Evolutionary conservation across 35 echinoderm and acorn worm species (phyloP), one percentile per base, ranked within the genome.

Genomic region (Apostichopus californicus): DNA sequence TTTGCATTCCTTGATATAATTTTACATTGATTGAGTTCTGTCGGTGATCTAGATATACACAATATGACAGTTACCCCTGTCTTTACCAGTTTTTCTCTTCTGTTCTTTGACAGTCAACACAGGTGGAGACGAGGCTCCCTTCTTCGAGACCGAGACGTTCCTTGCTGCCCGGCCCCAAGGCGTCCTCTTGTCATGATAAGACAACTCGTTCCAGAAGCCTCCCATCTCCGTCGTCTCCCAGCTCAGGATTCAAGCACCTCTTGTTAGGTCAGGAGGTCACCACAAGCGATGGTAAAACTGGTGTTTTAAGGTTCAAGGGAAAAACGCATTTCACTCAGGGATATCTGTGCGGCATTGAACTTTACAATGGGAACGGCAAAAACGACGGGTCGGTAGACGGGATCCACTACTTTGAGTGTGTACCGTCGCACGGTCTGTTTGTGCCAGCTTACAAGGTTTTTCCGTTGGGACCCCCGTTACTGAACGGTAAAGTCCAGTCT

Each of bases 381-480:
- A 90, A 99, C 64, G 89, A 99, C 85, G 97, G 97, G 34, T 90
- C 81, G 1, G 93, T 99, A 65, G 97, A 99, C 77, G 97, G 97
- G 55, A 96, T 99, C 15, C 95, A 99, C 54, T 99, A 99, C 60
- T 99, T 99, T 93, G 90, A 96, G 70, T 99, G 97, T 81, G 87
- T 57, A 9, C 91, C 87, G 24, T 88, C 92, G 24, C 93, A 92
- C 81, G 97, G 97, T 21, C 70, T 99, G 25, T 99, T 99, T 92
- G 90, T 99, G 56, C 93, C 93, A 57, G 95, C 89, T 9, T 93
- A 94, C 81, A 99, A 99, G 59, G 93, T 96, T 15, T 88, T 95
- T 52, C 87, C 86, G 77, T 78, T 94, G 23, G 88, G 88, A 56
- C 89, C 93, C 34, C 79, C 93, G 56, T 57, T 34, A 34, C 34